Percentiles rank a stretch among this genome's conserved stretches.
phyloP scores from a whole-genome alignment of 2,888 invertebrate species.

The Abrostola tripartita region DNA sequence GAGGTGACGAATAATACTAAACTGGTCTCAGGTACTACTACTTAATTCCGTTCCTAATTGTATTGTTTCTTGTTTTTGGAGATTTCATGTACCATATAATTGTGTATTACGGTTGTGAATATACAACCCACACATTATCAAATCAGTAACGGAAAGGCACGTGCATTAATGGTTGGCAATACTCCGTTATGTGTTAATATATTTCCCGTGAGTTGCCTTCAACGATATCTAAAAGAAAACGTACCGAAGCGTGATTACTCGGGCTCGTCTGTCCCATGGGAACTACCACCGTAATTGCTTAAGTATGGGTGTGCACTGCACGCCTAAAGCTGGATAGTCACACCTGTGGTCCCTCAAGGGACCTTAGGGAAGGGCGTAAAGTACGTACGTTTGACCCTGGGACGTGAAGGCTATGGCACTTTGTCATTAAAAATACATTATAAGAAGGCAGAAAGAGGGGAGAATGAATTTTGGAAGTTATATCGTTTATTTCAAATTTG shows the following conservation, averaged over 20 bases:
- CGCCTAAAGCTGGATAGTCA: neutral
- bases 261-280: neutral
- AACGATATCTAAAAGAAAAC: neutral
- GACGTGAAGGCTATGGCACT: neutral
- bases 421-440: neutral
- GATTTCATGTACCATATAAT: too few relatives aligned
- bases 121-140: too few relatives aligned
- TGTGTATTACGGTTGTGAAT: too few relatives aligned
- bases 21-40: neutral
- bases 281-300: neutral
- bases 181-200: too few relatives aligned
- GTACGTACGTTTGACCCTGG: neutral
- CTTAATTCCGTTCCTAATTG: neutral
- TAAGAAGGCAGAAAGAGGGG: neutral
- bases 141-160: too few relatives aligned
- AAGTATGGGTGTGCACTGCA: neutral
- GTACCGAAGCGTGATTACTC: neutral
- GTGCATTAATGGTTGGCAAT: too few relatives aligned
- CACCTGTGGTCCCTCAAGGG: neutral
- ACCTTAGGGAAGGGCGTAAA: neutral
- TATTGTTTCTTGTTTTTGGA: neutral
- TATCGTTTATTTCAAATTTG: too few relatives aligned
- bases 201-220: too few relatives aligned
- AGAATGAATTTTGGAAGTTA: too few relatives aligned
- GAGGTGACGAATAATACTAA: slow-evolving; percentile 8